Conservation (phyloP, 53 echinoderm and acorn worm genomes). For the Hippasteria phrygiana region DNA sequence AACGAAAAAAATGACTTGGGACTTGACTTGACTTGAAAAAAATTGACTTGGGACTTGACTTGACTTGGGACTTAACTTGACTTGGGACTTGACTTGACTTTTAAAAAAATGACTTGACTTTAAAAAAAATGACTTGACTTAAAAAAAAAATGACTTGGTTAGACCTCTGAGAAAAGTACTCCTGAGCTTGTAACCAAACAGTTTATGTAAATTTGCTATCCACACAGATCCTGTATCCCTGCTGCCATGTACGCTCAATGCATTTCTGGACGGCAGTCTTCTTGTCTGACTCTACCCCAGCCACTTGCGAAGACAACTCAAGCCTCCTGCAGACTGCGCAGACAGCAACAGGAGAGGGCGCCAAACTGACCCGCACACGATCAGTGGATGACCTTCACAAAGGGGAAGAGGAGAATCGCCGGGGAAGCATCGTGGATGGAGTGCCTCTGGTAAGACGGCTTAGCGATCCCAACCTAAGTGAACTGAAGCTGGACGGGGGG, state of each 20-base stretch:
- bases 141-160: no score
- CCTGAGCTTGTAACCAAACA: no score
- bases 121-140: no score
- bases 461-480: slow-evolving; percentile 92
- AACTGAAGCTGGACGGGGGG: slow-evolving; percentile 78
- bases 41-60: no score
- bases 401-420: slow-evolving; percentile 78
- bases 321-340: slow-evolving; percentile 52
- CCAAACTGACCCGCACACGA: slow-evolving; percentile 84
- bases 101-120: no score
- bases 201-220: background rate
- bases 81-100: no score
- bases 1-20: no score
- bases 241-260: slow-evolving; percentile 80
- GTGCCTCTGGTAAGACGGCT: slow-evolving; percentile 73
- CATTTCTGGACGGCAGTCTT: slow-evolving; percentile 85
- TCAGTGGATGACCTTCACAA: slow-evolving; percentile 93
- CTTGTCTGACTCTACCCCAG: slow-evolving; percentile 82
- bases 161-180: no score
- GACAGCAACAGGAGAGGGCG: slow-evolving; percentile 59
- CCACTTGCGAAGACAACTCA: slow-evolving; percentile 62
- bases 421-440: slow-evolving; percentile 79
- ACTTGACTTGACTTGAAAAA: no score
- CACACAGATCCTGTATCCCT: slow-evolving; percentile 83
- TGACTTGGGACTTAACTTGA: no score